These are phyloP conservation scores for Cylloceria caligata DNA, from an alignment of 2,888 invertebrate genomes.

Conservation along the genomic window DNA sequence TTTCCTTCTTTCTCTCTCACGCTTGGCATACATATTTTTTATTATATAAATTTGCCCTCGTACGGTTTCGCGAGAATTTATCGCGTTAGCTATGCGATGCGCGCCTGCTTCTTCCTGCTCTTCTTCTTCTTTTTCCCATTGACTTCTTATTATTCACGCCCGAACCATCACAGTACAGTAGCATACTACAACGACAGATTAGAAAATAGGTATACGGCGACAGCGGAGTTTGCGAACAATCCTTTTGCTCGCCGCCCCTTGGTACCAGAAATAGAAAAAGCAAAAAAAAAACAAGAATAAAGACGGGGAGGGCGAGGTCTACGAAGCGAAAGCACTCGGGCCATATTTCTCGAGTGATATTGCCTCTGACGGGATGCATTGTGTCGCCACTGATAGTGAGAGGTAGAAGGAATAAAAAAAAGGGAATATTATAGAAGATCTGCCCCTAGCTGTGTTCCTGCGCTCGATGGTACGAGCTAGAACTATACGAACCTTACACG, in stretches of 20 bases:
- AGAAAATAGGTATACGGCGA: not conserved
- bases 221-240: conserved; percentile 27
- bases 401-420: conserved; percentile 25
- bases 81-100: conserved; percentile 74
- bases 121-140: conserved; percentile 20
- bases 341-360: conserved; percentile 78
- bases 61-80: conserved; percentile 81
- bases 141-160: conserved; percentile 25
- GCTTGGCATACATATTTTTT: conserved; percentile 82
- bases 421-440: conserved; percentile 46
- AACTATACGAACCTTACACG: too few relatives aligned
- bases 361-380: conserved; percentile 79
- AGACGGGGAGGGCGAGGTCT: conserved; percentile 4
- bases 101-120: conserved; percentile 40
- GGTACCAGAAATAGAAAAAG: not conserved
- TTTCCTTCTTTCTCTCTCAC: conserved; percentile 40
- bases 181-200: not conserved
- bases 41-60: conserved; percentile 82
- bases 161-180: not conserved
- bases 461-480: not conserved
- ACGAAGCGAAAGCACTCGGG: conserved; percentile 68
- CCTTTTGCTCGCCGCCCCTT: conserved; percentile 22
- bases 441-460: conserved; percentile 8
- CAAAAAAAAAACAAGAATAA: conserved; percentile 10
- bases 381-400: conserved; percentile 54